Evolutionary conservation across 2,888 invertebrate genomes (phyloP).

Genomic region (Tanytarsus gracilentus): DNA sequence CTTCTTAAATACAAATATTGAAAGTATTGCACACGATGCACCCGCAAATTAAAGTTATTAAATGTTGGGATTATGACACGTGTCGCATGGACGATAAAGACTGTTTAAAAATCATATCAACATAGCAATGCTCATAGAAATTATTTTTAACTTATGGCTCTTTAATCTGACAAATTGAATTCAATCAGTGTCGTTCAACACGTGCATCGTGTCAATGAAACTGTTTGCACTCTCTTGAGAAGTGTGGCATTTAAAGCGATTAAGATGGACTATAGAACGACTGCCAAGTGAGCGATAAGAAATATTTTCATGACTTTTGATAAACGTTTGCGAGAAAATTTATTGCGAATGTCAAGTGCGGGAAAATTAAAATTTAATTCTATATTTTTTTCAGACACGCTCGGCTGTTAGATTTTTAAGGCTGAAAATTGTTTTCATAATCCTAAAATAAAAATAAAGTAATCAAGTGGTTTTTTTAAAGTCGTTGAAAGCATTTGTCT

Average conservation of each 20-base stretch:
- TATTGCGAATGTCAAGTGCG: too few relatives aligned
- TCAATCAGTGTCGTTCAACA: background rate
- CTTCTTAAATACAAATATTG: background rate
- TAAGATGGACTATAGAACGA: background rate
- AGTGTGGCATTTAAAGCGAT: constrained; percentile 1
- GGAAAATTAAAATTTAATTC: too few relatives aligned
- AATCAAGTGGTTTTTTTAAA: too few relatives aligned
- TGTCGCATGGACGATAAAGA: constrained; percentile 19
- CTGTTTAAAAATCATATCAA: too few relatives aligned
- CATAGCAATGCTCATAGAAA: constrained; percentile 3
- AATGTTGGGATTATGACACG: constrained; percentile 20
- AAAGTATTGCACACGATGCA: background rate
- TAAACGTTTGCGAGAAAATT: too few relatives aligned
- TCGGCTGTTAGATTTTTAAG: too few relatives aligned
- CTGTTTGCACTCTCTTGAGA: constrained; percentile 15
- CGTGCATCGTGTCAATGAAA: background rate
- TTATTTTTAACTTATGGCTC: background rate
- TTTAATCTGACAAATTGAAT: constrained; percentile 22
- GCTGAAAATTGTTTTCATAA: too few relatives aligned
- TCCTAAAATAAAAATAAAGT: too few relatives aligned
- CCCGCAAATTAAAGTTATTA: constrained; percentile 27
- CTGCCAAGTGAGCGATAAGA: background rate
- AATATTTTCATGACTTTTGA: too few relatives aligned
- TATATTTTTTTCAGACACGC: too few relatives aligned
- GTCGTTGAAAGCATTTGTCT: too few relatives aligned